A percentile compares a stretch with the other conserved stretches of the same genome.
Evolutionary conservation across 2,797 vertebrate genomes (phyloP).

Genomic region (Chaenodraco wilsoni): DNA sequence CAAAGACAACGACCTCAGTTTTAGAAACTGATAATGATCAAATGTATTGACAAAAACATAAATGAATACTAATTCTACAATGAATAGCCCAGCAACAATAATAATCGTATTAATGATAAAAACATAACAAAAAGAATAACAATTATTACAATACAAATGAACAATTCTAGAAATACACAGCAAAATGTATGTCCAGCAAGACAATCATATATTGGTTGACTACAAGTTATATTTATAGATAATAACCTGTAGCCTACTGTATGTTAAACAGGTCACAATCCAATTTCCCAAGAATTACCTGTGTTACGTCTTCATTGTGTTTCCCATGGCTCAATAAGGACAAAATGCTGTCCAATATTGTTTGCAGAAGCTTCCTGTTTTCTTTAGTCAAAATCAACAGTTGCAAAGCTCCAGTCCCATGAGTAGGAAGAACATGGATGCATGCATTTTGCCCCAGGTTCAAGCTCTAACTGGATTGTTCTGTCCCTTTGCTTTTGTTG

Average conservation of each 20-base stretch:
- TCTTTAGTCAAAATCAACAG: slow-evolving; percentile 22
- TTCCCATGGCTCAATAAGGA: slow-evolving; percentile 61
- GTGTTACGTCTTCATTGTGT: slow-evolving; percentile 71
- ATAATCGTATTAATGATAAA: background rate
- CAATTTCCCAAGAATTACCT: slow-evolving; percentile 66
- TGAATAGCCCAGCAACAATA: background rate
- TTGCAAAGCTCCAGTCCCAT: slow-evolving; percentile 20
- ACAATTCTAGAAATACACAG: background rate
- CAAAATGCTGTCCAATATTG: slow-evolving; percentile 64
- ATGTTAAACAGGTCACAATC: background rate
- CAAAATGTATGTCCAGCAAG: background rate
- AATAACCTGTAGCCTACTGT: background rate
- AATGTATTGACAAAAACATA: background rate
- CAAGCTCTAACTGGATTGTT: slow-evolving; percentile 33
- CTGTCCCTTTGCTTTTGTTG: slow-evolving; percentile 47
- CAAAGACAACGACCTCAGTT: background rate
- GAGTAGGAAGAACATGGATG: slow-evolving; percentile 15
- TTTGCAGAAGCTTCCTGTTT: slow-evolving; percentile 28
- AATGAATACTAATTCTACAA: background rate
- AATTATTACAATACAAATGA: background rate
- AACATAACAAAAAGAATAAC: background rate
- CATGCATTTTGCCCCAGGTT: slow-evolving; percentile 39
- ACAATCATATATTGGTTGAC: background rate
- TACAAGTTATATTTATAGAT: background rate
- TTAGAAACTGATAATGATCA: background rate